These are phyloP conservation scores for Rhea pennata DNA, from an alignment of 2,113 vertebrate genomes.

Conservation along the genomic window DNA sequence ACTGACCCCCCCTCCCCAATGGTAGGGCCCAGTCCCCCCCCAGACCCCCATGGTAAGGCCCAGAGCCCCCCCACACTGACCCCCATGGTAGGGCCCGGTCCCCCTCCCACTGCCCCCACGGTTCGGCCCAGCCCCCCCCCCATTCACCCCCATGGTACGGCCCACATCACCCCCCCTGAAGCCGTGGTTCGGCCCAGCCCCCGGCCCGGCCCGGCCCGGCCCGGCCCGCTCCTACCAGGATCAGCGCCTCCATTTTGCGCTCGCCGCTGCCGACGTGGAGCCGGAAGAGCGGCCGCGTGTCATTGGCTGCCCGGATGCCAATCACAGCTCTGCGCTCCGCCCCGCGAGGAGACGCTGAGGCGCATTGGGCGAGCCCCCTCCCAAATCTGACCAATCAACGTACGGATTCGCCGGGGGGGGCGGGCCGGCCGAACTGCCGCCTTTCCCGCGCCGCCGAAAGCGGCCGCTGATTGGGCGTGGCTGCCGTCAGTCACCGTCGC, in stretches of 20 bases:
- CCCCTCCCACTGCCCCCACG: too few relatives aligned
- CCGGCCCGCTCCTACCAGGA: slow-evolving; percentile 81
- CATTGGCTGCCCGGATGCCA: slow-evolving; percentile 61
- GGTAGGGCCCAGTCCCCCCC: too few relatives aligned
- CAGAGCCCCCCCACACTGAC: too few relatives aligned
- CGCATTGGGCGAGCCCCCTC: not conserved
- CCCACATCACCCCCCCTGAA: too few relatives aligned
- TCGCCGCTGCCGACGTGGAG: slow-evolving; percentile 80
- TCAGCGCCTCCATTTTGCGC: slow-evolving; percentile 80
- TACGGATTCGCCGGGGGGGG: too few relatives aligned
- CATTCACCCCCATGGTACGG: too few relatives aligned
- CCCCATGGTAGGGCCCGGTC: too few relatives aligned
- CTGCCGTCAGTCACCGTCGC: not conserved
- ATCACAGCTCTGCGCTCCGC: not conserved
- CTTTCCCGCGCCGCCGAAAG: not conserved
- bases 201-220: too few relatives aligned
- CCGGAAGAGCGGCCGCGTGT: not conserved
- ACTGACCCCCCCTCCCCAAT: too few relatives aligned
- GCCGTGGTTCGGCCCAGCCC: too few relatives aligned
- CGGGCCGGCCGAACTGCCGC: not conserved
- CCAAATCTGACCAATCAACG: not conserved
- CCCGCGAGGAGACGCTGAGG: accelerated
- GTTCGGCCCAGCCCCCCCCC: too few relatives aligned
- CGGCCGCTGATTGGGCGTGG: not conserved
- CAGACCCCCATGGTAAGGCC: too few relatives aligned